Evolutionary conservation across 2,888 invertebrate species (phyloP), one percentile per base, ranked within the genome.

Genomic region (Bombylius discolor): DNA sequence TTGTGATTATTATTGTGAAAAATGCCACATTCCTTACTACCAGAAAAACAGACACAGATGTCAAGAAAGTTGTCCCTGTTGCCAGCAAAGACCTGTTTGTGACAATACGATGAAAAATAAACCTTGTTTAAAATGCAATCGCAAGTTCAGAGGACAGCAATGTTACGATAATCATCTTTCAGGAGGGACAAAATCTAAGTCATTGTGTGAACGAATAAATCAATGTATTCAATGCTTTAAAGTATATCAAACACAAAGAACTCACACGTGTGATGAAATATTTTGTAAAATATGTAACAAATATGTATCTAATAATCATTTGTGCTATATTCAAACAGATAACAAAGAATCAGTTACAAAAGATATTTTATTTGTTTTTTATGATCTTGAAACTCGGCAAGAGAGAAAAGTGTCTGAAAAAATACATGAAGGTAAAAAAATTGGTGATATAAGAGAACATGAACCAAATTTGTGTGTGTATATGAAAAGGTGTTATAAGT

Each of bases 301-400:
- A 32, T 14, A 48, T 34, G 53, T 42, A 49, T n/a, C 47, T n/a
- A 13, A 47, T 47, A 47, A 33, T 12, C 53, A 53, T 47, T 36
- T 47, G 7, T 49, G 48, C 13, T 53, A 39, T 31, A 53, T 53
- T 42, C 53, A 53, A 32, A 48, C 39, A 9, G 53, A 49, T 42
- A 49, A 42, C n/a, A 34, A 42, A 34, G 23, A 48, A 49, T 13
- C 42, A 8, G 5, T 8, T 14, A 49, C 39, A 32, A 53, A 49
- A 53, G 44, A 49, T 49, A 49, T 23, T 49, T 47, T 53, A 47
- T 53, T 32, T 31, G 44, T 53, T 49, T 53, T 53, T 36, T 53
- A 53, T 39, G 44, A 53, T 53, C 47, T 53, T 4, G 53, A 47
- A 47, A 53, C 53, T 14, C 47, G 33, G 1, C 53, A 53, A n/a